phyloP scores from a whole-genome alignment of 2,113 vertebrate genomes.

The Columba livia region DNA sequence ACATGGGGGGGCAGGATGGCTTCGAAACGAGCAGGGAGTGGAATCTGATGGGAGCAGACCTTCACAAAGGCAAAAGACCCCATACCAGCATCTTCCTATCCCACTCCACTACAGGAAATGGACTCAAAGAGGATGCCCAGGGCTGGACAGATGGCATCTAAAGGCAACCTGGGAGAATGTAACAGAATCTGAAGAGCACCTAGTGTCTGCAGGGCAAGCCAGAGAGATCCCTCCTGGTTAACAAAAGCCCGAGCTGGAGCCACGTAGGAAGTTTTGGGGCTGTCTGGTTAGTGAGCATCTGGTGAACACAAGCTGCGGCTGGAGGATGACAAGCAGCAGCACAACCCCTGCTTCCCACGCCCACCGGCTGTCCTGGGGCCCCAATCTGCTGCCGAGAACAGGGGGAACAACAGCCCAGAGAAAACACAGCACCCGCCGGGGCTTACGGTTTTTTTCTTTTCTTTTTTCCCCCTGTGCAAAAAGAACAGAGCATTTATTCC shows the following conservation, averaged over 20 bases:
- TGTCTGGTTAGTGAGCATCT: constrained; percentile 26
- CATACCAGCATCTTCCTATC: neutral
- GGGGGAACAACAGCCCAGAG: neutral
- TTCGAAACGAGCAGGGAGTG: neutral
- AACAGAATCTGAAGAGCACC: neutral
- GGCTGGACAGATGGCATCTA: neutral
- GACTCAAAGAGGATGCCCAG: neutral
- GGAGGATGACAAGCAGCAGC: constrained; percentile 35
- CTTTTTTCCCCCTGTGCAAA: neutral
- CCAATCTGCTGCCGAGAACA: neutral
- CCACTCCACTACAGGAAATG: accelerated
- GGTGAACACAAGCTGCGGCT: constrained; percentile 33
- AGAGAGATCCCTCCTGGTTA: neutral
- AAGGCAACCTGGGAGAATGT: neutral
- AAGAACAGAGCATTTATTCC: constrained; percentile 46
- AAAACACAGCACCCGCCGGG: neutral
- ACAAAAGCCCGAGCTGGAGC: constrained; percentile 22
- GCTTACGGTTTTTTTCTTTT: neutral
- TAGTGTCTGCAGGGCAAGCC: neutral
- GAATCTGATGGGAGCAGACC: neutral
- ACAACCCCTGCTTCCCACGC: constrained; percentile 33
- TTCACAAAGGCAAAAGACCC: neutral
- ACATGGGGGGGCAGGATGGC: neutral
- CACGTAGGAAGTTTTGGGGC: neutral
- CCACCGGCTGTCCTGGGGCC: constrained; percentile 12